Conservation (phyloP, 1,140 invertebrate species). For the Mizuhopecten yessoensis region DNA sequence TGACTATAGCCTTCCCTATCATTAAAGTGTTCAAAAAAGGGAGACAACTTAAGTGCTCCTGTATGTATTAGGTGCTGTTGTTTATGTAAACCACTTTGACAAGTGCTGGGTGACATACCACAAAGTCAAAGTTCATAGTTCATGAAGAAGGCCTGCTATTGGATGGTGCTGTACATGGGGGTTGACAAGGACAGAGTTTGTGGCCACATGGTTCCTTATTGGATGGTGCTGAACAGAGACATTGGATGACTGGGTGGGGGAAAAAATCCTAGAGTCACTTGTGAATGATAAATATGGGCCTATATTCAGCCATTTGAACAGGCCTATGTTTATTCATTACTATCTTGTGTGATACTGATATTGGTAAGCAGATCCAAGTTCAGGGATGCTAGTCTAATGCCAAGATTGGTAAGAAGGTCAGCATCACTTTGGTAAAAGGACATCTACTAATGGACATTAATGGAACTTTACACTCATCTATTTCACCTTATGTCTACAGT, state of each 20-base stretch:
- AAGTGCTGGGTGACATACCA: not conserved
- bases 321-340: not conserved
- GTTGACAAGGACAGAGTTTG: not conserved
- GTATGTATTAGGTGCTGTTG: not conserved
- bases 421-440: not conserved
- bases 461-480: not conserved
- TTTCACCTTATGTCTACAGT: not conserved
- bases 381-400: no score
- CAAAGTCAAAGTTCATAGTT: not conserved
- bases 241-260: no score
- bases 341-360: not conserved
- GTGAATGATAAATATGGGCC: not conserved
- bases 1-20: not conserved
- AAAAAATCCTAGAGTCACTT: not conserved
- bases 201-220: no score
- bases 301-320: not conserved
- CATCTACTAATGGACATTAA: not conserved
- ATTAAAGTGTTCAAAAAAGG: constrained; percentile 13
- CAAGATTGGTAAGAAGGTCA: no score
- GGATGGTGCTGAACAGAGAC: constrained; percentile 7
- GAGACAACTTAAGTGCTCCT: constrained; percentile 1
- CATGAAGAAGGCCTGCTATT: not conserved
- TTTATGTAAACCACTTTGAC: not conserved
- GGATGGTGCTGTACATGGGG: not conserved
- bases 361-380: not conserved